Base-by-base conservation (phyloP, 1,140 invertebrate species). In the Portunus trituberculatus region DNA sequence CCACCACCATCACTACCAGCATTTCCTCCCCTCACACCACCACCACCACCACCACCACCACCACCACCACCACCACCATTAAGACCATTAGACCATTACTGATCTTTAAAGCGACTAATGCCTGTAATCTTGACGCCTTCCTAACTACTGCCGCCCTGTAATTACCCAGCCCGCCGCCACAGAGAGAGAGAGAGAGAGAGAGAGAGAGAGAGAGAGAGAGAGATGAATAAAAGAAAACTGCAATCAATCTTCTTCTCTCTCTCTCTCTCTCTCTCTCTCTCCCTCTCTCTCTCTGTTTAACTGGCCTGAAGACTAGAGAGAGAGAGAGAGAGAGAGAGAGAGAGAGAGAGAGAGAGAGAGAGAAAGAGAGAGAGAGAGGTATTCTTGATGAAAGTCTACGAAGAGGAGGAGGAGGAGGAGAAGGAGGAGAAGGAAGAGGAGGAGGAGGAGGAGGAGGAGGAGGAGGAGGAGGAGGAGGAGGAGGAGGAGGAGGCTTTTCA, bases 171-270 rank as follows among this genome's bases (percentile, higher is more conserved):
- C 52, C 12, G 52, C 12, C 12, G 52, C 10, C 12, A 59, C 3
- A 86, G 29, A 87, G 39, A 87, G 84, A 28, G 84, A 87, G 39
- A 28, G 84, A 87, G 84, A 87, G 28, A 59, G 52, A 59, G 52
- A 59, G 52, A 59, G 52, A 59, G 52, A 59, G 52, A 59, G 52
- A 59, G 52, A 59, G 20, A 28, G 0, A 87, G 84, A 29, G 8
- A 29, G 84, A 87, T 20, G 39, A 45, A 29, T 20, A 87, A 28
- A 7, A 45, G 20, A 28, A 87, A 39, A 39, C 39, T 39, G 39
- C 39, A 39, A 39, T 39, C 39, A 39, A 39, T 39, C 39, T 39
- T 6, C 6, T 6, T 39, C 39, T 39, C 39, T 39, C 39, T 39
- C 39, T 39, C 39, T 39, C 39, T 39, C 39, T 39, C 39, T 39